Conservation (phyloP, 2,113 vertebrate species). For the Calidris pugnax region DNA sequence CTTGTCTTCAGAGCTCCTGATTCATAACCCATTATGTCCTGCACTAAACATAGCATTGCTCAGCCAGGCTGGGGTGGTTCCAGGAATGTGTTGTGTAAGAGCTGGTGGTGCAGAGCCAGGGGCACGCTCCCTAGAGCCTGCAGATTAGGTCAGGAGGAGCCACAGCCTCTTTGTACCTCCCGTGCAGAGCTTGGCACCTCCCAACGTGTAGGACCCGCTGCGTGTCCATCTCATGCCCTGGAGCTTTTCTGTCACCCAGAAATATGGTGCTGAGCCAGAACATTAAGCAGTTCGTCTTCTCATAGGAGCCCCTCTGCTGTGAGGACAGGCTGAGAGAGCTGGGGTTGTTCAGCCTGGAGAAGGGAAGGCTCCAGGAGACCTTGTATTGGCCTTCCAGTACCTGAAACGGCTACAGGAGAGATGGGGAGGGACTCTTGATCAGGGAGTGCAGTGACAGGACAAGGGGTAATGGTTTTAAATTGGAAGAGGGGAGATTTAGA, state of each 20-base stretch:
- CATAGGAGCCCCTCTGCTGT: too few species aligned
- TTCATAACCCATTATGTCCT: conserved; percentile 58
- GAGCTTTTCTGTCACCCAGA: rapidly evolving
- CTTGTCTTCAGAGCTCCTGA: conserved; percentile 49
- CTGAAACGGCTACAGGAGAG: too few species aligned
- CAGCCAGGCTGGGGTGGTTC: not conserved
- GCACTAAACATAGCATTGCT: conserved; percentile 30
- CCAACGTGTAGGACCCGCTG: not conserved
- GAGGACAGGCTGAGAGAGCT: too few species aligned
- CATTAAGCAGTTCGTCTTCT: too few species aligned
- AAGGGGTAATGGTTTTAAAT: too few species aligned
- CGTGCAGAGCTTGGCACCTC: not conserved
- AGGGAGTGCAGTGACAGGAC: too few species aligned
- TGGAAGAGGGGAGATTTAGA: too few species aligned
- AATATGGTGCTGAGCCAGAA: not conserved
- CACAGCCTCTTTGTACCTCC: not conserved
- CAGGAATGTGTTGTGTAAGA: conserved; percentile 63
- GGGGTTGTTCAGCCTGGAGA: too few species aligned
- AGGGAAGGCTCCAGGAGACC: too few species aligned
- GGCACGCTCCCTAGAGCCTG: not conserved
- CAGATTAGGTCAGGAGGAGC: conserved; percentile 38
- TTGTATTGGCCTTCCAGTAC: too few species aligned
- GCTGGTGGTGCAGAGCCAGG: not conserved
- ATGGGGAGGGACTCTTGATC: too few species aligned
- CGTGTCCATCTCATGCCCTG: not conserved